Base-by-base conservation (phyloP, 2,113 vertebrate species). In the Paramormyrops kingsleyae region DNA sequence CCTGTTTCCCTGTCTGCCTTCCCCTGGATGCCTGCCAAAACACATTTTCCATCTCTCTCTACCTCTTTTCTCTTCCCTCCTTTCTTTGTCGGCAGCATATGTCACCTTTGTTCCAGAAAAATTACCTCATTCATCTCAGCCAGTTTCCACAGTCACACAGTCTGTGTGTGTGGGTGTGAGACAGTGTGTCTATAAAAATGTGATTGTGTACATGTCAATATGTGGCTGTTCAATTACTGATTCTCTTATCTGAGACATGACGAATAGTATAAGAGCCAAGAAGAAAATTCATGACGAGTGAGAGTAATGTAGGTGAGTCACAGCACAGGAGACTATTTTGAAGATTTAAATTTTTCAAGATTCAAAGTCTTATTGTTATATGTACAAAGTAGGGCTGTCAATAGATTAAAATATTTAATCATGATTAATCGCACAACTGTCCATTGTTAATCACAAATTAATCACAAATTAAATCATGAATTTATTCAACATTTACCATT, bases 71-170 rank as follows among this genome's bases (percentile, higher is more conserved):
- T 87, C 47, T 46, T 52, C 47, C n/a, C 87, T 10, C 80, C 42
- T 21, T 77, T 53, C 80, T 89, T 85, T 85, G 66, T 89, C 53
- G 27, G 59, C 89, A 59, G 53, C 88, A 42, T 89, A 47, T 89
- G 89, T 89, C 39, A 85, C 21, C 66, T 89, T 89, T 89, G 44
- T 62, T 24, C 70, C 35, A 89, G 53, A 86, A 42, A n/a, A 50
- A 86, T 89, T 83, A 66, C 80, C 89, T 86, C 84, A 89, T 89
- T 85, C 83, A 62, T 83, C 50, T 24, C 1, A 46, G 74, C 56
- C 9, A 83, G 88, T 50, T 77, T 80, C 46, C 56, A 52, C n/a
- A 42, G 35, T 59, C 49, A 42, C 5, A 27, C 5, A 39, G 87
- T 62, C 5, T 44, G 27, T 10, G 52, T 49, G 49, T 86, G 24